These are phyloP conservation scores for Chymomyza costata DNA, from an alignment of 1,140 invertebrate species.

Conservation along the genomic window DNA sequence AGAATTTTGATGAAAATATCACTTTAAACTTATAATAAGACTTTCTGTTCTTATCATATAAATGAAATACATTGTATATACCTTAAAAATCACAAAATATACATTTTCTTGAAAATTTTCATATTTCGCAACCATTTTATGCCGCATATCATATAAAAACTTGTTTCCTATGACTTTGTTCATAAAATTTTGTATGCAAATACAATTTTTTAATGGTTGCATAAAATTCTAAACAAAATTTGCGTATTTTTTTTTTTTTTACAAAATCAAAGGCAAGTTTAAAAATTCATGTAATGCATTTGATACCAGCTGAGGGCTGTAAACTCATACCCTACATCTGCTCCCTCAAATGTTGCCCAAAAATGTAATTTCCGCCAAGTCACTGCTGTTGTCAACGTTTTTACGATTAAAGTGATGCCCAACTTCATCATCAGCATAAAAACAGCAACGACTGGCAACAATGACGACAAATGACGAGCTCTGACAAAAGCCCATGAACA, in stretches of 20 bases:
- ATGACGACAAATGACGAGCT: slow-evolving; percentile 32
- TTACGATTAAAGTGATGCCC: slow-evolving; percentile 62
- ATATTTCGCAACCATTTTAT: too few species aligned
- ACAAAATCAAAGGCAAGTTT: slow-evolving; percentile 31
- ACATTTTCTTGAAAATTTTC: too few species aligned
- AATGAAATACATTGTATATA: too few species aligned
- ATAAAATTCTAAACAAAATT: slow-evolving; percentile 63
- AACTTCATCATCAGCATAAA: slow-evolving; percentile 70
- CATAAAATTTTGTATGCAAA: slow-evolving; percentile 68
- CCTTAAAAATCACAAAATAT: too few species aligned
- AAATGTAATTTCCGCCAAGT: slow-evolving; percentile 72
- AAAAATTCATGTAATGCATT: slow-evolving; percentile 43
- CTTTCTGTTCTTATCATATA: too few species aligned
- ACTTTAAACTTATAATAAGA: too few species aligned
- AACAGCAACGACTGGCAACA: slow-evolving; percentile 37
- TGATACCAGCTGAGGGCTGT: slow-evolving; percentile 69
- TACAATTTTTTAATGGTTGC: slow-evolving; percentile 40
- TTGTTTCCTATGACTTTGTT: slow-evolving; percentile 9
- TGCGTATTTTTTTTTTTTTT: slow-evolving; percentile 22
- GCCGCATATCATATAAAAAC: too few species aligned
- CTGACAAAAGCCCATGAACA: neutral
- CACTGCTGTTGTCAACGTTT: slow-evolving; percentile 42
- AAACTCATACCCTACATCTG: too few species aligned
- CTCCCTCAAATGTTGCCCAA: slow-evolving; percentile 60
- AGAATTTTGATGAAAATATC: too few species aligned